Conservation (phyloP, 2,797 vertebrate species). For the Aselliscus stoliczkanus region DNA sequence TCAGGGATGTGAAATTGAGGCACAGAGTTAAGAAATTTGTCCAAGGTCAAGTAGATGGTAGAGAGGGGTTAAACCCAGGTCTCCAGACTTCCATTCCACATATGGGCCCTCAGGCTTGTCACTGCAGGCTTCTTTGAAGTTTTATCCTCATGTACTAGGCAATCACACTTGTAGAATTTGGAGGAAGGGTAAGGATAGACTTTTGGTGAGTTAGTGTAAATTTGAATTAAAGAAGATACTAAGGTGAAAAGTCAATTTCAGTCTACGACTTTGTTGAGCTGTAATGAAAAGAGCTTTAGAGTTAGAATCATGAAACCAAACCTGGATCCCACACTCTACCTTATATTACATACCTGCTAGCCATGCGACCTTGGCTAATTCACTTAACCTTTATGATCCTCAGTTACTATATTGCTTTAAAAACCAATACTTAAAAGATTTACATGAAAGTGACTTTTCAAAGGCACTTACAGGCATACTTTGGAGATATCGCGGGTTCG, state of each 20-base stretch:
- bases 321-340: not conserved
- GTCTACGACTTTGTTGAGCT: not conserved
- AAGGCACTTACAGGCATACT: not conserved
- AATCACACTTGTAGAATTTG: not conserved
- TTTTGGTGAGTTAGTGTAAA: not conserved
- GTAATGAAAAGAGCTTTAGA: not conserved
- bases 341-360: not conserved
- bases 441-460: not conserved
- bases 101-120: too few species aligned
- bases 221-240: not conserved
- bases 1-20: not conserved
- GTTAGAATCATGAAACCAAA: not conserved
- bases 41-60: not conserved
- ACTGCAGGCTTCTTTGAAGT: not conserved
- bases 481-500: not conserved
- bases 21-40: not conserved
- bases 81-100: not conserved
- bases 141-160: not conserved
- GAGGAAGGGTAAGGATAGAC: not conserved
- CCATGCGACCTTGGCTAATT: not conserved
- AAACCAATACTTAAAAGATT: not conserved
- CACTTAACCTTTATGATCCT: not conserved
- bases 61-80: not conserved
- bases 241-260: not conserved
- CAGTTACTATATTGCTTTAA: not conserved